Evolutionary conservation across 2,888 invertebrate genomes (phyloP), one percentile per base, ranked within the genome.

Genomic region (Lasioglossum oenotherae): DNA sequence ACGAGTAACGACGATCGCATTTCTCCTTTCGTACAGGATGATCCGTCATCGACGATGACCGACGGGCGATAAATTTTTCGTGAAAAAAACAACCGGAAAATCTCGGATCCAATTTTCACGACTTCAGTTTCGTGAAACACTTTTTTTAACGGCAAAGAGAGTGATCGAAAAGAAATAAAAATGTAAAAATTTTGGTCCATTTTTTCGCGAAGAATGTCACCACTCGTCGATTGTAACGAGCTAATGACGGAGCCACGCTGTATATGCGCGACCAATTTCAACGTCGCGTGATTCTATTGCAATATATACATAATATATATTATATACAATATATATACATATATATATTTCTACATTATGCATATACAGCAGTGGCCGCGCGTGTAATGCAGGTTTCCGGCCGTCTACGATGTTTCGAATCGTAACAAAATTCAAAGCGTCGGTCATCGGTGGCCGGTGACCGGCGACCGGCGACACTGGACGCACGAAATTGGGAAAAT

Each of bases 271-370:
- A 80, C 49, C 74, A 78, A 78, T 49, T 38, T 81, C 80, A 46
- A 57, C 46, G 78, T 84, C 73, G 78, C 81, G 80, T 49, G 80
- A 69, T 80, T 82, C 76, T 77, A 87, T 84, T 81, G 87, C 85
- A 87, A 82, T 87, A 82, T 81, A 80, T 71, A 79, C 41, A 46
- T 74, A 81, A n/a, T 64, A 74, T 74, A 77, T 74, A 83, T 46
- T 35, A 35, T 35, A 35, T 35, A 35, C 35, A 35, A 35, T 35
- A 35, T 3, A 76, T 31, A 31, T 64, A 74, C 69, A 77, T 74
- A 31, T 82, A 81, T 88, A 88, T 83, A 88, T 88, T 82, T 88
- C 80, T 87, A 87, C 73, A 74, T 82, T 73, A 79, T 38, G 5
- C 38, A 38, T 84, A 82, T 78, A 83, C 76, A 81, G 53, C 78